Conservation (phyloP, 92 coral and sea anemone genomes). For the Porites cylindrica region DNA sequence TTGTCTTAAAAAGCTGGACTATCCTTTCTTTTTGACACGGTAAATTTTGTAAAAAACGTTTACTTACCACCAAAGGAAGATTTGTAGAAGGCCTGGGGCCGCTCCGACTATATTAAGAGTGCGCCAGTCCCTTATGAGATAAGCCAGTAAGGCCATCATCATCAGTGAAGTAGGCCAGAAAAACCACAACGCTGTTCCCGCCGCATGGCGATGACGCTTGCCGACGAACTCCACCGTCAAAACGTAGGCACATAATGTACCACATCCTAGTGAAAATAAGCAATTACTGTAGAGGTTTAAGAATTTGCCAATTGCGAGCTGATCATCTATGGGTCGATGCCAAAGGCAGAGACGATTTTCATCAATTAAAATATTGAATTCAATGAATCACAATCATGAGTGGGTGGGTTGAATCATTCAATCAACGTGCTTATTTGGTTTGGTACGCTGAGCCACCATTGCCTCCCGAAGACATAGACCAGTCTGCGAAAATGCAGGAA, state of each 20-base stretch:
- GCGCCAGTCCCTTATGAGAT: slow-evolving; percentile 74
- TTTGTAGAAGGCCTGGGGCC: slow-evolving; percentile 62
- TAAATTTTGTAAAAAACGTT: too few species aligned
- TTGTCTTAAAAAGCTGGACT: too few species aligned
- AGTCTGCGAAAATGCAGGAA: too few species aligned
- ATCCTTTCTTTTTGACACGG: too few species aligned
- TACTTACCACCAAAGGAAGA: slow-evolving; percentile 67
- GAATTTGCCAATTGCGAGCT: too few species aligned
- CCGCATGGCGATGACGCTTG: slow-evolving; percentile 64
- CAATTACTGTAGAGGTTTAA: background rate
- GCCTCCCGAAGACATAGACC: too few species aligned
- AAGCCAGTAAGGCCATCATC: slow-evolving; percentile 70
- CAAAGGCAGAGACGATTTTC: background rate
- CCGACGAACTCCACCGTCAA: slow-evolving; percentile 76
- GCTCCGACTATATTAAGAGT: slow-evolving; percentile 66
- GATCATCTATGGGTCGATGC: background rate
- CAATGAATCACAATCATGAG: too few species aligned
- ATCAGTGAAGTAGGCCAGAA: slow-evolving; percentile 57
- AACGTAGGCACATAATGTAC: slow-evolving; percentile 52
- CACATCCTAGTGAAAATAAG: slow-evolving; percentile 39
- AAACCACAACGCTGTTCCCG: slow-evolving; percentile 71
- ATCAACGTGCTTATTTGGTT: too few species aligned
- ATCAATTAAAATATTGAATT: background rate
- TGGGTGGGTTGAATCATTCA: too few species aligned
- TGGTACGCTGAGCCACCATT: too few species aligned